These are phyloP conservation scores for Campoplex capitator DNA, from an alignment of 2,888 invertebrate species.

Conservation along the genomic window DNA sequence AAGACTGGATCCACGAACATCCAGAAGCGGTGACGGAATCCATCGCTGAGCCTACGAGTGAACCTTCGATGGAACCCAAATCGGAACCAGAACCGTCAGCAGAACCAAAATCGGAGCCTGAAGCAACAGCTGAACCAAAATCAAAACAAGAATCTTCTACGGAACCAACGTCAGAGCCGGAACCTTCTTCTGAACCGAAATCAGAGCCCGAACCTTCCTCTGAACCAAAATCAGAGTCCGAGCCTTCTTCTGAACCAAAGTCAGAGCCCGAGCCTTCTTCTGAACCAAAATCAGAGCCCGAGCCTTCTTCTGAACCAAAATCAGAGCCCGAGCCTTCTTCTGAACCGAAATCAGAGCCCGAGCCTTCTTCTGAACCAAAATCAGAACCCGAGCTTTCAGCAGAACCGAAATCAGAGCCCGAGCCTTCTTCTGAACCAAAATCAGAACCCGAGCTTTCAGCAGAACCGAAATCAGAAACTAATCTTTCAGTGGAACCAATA, in stretches of 20 bases:
- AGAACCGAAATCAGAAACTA: constrained; percentile 69
- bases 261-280: constrained; percentile 69
- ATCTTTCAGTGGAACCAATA: background rate
- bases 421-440: constrained; percentile 73
- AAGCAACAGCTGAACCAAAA: background rate
- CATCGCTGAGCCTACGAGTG: constrained; percentile 65
- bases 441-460: constrained; percentile 72
- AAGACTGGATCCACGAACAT: constrained; percentile 71
- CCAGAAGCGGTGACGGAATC: constrained; percentile 65
- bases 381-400: constrained; percentile 74
- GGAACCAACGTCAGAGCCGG: constrained; percentile 70
- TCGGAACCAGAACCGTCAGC: constrained; percentile 69
- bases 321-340: constrained; percentile 66
- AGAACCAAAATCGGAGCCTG: constrained; percentile 63
- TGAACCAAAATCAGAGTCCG: constrained; percentile 74
- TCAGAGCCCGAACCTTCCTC: constrained; percentile 69
- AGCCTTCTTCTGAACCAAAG: constrained; percentile 74
- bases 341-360: constrained; percentile 72
- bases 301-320: constrained; percentile 6
- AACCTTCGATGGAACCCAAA: constrained; percentile 78
- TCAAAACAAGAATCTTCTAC: constrained; percentile 71
- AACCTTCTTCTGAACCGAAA: constrained; percentile 70
- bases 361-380: too few species aligned
- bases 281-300: constrained; percentile 66
- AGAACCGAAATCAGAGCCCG: constrained; percentile 70